Evolutionary conservation across 2,888 invertebrate species (phyloP).

Genomic region (Callyntrura guangdongensis): DNA sequence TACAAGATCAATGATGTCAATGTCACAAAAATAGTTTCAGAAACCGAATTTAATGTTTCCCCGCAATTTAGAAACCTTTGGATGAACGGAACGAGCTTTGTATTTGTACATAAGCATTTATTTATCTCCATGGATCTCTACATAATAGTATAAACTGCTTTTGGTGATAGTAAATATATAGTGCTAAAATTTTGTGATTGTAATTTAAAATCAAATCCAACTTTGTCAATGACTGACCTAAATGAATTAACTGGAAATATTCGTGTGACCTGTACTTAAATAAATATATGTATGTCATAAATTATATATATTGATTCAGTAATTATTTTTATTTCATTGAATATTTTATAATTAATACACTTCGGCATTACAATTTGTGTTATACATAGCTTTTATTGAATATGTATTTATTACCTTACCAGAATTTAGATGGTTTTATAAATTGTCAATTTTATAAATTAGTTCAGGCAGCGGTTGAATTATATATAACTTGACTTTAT

Average conservation of each 20-base stretch:
- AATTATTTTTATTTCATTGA: constrained; percentile 43
- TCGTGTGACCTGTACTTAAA: background rate
- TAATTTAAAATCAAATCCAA: background rate
- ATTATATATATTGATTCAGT: constrained; percentile 24
- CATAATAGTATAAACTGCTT: background rate
- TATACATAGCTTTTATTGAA: constrained; percentile 6
- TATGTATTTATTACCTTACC: constrained; percentile 4
- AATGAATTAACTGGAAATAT: background rate
- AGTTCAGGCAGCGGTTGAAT: constrained; percentile 37
- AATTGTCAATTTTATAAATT: background rate
- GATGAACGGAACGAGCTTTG: background rate
- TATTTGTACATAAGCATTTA: background rate
- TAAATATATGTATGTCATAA: background rate
- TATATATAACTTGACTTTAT: background rate
- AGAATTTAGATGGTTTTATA: constrained; percentile 39
- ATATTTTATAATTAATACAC: constrained; percentile 38
- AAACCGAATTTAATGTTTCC: too few species aligned
- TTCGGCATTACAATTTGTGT: constrained; percentile 32
- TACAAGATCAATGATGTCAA: too few species aligned
- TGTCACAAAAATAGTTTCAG: too few species aligned
- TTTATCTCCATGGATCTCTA: background rate
- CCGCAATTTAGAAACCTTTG: too few species aligned
- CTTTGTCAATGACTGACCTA: background rate
- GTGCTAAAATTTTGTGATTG: background rate
- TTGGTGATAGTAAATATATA: background rate